A percentile compares a stretch with the other conserved stretches of the same genome.
These are phyloP conservation scores for Microctonus aethiopoides DNA, from an alignment of 2,888 invertebrate species.

Conservation along the genomic window DNA sequence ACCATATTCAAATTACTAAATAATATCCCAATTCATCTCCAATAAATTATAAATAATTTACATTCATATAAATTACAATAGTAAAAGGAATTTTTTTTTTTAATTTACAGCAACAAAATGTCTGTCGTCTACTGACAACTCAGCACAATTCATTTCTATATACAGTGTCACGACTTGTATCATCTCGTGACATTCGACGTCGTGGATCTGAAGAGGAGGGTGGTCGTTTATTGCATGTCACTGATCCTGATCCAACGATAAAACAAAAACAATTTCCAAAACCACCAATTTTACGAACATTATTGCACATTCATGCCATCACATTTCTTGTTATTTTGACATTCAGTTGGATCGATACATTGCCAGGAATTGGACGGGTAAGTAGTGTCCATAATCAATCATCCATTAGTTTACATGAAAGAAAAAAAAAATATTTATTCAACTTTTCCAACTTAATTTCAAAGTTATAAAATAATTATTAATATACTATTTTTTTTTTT, in stretches of 20 bases:
- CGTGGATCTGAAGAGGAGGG: constrained; percentile 58
- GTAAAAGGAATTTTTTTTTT: background rate
- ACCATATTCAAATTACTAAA: no score
- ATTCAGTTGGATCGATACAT: constrained; percentile 69
- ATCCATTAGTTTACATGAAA: background rate
- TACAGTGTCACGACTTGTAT: constrained; percentile 70
- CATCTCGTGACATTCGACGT: constrained; percentile 65
- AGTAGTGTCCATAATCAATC: constrained; percentile 30
- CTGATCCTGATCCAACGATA: constrained; percentile 61
- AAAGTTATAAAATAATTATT: background rate
- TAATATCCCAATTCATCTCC: no score
- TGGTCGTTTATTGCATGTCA: constrained; percentile 60
- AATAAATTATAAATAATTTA: constrained; percentile 35
- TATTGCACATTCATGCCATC: constrained; percentile 68
- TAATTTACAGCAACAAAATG: constrained; percentile 54
- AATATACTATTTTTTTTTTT: constrained; percentile 58
- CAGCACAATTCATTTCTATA: constrained; percentile 65
- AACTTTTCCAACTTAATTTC: no score
- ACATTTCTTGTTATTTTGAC: constrained; percentile 65
- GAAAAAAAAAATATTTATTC: constrained; percentile 6
- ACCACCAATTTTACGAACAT: constrained; percentile 57
- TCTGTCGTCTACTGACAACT: constrained; percentile 56
- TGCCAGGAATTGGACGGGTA: constrained; percentile 70
- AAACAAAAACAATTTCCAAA: constrained; percentile 59
- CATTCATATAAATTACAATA: constrained; percentile 31